Base-by-base conservation (phyloP, 2,113 vertebrate species). In the Notiomystis cincta region DNA sequence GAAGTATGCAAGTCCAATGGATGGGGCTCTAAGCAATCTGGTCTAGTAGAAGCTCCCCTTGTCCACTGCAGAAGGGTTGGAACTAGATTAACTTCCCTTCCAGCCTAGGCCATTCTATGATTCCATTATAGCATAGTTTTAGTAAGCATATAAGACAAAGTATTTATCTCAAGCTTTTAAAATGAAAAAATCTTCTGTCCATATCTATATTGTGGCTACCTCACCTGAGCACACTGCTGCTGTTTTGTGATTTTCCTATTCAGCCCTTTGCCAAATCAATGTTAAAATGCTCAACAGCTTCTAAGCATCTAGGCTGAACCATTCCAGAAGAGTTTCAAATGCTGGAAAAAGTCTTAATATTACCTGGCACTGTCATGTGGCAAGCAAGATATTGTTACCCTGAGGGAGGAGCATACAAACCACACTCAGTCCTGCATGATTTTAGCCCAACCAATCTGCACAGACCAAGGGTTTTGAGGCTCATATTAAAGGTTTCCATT, bases 361-460 rank as follows among this genome's bases (percentile, higher is more conserved):
- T 67, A 78, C 50, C 61, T 83, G 38, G 40, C 61, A 80, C 17
- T 5, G 4, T 38, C 61, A 65, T 37, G 81, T 65, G 82, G 40
- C 61, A 80, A 65, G 31, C 0, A 2, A 81, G 69, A 60, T 9
- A 45, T 22, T 76, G 40, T 25, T 82, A 42, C 24, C 18, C 1
- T 33, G 37, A 76, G 61, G 45, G 62, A 85, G 44, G 31, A 50
- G 30, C 50, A 65, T 6, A 48, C 8, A 64, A 48, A 37, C 50
- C 66, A 31, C 22, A n/a, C 10, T 56, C 31, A 64, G n/a, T 78
- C 38, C 38, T 66, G 42, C 0, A 0, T 4, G 40, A 24, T 38
- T 79, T 84, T 37, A 76, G 70, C 38, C 40, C 35, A 51, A 64
- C 10, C 35, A 51, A 12, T 31, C 48, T 50, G 18, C 40, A 69